phyloP scores from a whole-genome alignment of 2,113 vertebrate species.

The Rhagologus leucostigma region DNA sequence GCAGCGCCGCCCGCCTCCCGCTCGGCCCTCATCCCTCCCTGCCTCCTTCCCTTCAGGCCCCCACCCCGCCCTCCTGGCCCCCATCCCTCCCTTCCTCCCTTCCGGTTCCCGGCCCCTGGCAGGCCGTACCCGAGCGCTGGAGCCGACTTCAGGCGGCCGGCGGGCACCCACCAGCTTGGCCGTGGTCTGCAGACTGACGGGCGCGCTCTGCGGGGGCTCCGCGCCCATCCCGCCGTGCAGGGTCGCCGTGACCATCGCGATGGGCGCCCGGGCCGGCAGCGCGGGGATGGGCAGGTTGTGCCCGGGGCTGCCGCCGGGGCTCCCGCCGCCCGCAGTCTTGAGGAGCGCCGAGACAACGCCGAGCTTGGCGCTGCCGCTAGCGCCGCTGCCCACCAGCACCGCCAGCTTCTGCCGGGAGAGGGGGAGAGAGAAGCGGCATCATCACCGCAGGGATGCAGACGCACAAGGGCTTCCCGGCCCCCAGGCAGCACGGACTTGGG shows the following conservation, averaged over 20 bases:
- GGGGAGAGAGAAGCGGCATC: neutral
- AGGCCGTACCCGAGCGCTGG: no score
- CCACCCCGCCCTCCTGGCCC: no score
- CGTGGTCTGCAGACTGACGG: no score
- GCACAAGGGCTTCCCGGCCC: neutral
- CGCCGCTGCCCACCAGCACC: slow-evolving; percentile 62
- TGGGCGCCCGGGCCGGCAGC: slow-evolving; percentile 78
- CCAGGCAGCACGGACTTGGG: neutral
- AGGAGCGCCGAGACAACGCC: slow-evolving; percentile 71
- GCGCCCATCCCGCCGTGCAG: slow-evolving; percentile 78
- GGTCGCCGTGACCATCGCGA: slow-evolving; percentile 85
- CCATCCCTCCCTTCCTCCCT: no score
- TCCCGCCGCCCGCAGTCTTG: slow-evolving; percentile 62
- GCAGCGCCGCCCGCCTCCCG: no score
- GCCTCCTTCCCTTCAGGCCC: no score
- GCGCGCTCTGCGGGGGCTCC: slow-evolving; percentile 64
- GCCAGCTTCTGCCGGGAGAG: slow-evolving; percentile 76
- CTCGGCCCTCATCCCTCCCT: no score
- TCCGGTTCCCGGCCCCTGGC: no score
- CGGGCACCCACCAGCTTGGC: no score
- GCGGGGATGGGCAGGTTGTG: slow-evolving; percentile 80
- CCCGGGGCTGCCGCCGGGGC: neutral
- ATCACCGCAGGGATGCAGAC: neutral
- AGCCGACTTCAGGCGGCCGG: no score
- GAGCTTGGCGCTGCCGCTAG: slow-evolving; percentile 62